Evolutionary conservation across 2,113 vertebrate species (phyloP).

Genomic region (Pelodiscus sinensis): DNA sequence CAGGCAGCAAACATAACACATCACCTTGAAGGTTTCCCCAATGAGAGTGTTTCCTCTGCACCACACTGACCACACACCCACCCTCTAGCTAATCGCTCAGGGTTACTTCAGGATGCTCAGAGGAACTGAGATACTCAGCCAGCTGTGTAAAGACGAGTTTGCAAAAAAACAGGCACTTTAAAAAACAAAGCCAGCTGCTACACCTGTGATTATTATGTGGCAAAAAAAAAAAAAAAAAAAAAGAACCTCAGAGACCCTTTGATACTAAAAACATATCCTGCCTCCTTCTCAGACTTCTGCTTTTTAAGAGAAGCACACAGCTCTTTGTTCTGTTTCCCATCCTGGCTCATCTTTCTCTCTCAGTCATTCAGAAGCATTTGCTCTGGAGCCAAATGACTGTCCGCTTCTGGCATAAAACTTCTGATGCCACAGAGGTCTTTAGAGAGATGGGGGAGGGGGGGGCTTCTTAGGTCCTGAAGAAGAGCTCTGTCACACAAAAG

Average conservation of each 20-base stretch:
- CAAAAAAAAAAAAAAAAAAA: conserved; percentile 24
- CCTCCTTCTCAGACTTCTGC: conserved; percentile 48
- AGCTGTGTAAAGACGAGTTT: neutral
- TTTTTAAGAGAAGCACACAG: conserved; percentile 24
- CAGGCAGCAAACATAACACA: neutral
- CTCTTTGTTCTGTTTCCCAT: conserved; percentile 11
- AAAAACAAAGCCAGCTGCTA: neutral
- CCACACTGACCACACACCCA: neutral
- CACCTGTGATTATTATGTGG: neutral
- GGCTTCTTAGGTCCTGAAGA: neutral
- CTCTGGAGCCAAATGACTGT: neutral
- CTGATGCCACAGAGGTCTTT: neutral
- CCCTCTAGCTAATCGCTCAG: accelerated
- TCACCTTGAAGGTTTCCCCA: neutral
- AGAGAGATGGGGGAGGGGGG: neutral
- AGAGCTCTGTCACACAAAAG: neutral
- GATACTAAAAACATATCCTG: conserved; percentile 33
- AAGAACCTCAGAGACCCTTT: neutral
- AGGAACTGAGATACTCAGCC: neutral
- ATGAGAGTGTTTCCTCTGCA: neutral
- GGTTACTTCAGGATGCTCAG: neutral
- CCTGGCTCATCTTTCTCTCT: neutral
- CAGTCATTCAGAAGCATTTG: neutral
- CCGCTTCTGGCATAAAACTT: neutral
- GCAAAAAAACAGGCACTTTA: neutral